Evolutionary conservation across 2,113 vertebrate genomes (phyloP).

Genomic region (Xyrauchen texanus): DNA sequence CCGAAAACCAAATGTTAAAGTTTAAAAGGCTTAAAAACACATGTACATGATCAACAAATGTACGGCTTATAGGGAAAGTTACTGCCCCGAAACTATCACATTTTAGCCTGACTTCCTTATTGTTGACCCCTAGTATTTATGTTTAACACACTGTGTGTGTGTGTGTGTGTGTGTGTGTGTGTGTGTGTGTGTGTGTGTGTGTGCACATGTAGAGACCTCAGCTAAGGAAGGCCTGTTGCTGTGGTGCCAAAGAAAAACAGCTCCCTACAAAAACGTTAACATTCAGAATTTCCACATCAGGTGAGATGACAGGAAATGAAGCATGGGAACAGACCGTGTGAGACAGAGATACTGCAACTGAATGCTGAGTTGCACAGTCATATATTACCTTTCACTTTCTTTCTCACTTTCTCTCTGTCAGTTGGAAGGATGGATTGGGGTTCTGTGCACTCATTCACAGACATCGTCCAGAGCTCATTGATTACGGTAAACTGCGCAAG

Average conservation of each 20-base stretch:
- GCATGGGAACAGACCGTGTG: background rate
- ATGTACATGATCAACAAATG: no score
- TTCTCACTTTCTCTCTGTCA: constrained; percentile 51
- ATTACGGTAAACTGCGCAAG: constrained; percentile 96
- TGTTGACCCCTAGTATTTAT: no score
- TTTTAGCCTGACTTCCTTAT: no score
- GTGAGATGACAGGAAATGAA: constrained; percentile 65
- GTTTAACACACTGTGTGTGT: no score
- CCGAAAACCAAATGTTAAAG: no score
- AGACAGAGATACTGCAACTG: background rate
- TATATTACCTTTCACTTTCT: background rate
- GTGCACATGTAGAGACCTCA: constrained; percentile 84
- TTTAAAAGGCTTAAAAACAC: no score
- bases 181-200: constrained; percentile 38
- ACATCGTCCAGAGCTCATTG: constrained; percentile 97
- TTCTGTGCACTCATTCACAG: constrained; percentile 98
- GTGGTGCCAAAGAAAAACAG: constrained; percentile 99
- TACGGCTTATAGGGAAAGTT: no score
- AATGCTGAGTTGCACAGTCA: background rate
- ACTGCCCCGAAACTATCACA: no score
- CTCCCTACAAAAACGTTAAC: constrained; percentile 98
- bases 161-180: background rate
- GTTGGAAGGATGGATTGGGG: constrained; percentile 97
- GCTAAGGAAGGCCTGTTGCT: constrained; percentile 96
- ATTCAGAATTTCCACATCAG: constrained; percentile 99